Conservation (phyloP, 92 coral and sea anemone species). For the Nematostella vectensis region DNA sequence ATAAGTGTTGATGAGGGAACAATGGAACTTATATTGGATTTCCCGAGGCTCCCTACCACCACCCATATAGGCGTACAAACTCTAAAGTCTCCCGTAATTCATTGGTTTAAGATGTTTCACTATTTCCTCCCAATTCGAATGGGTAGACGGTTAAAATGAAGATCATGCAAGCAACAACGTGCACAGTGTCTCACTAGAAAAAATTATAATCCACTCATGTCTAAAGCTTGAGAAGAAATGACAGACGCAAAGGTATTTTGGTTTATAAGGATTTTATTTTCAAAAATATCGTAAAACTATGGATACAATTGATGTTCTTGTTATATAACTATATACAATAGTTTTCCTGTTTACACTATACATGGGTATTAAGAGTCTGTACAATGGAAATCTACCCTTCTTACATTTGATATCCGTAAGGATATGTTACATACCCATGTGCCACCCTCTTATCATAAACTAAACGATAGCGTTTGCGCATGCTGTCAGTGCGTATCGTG, state of each 20-base stretch:
- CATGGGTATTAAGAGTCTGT: background rate
- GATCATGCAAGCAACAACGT: background rate
- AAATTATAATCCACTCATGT: background rate
- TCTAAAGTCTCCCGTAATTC: background rate
- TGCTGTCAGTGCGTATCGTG: background rate
- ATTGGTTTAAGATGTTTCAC: background rate
- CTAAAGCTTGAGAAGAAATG: background rate
- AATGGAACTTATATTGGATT: background rate
- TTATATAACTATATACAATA: background rate
- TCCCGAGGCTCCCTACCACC: background rate
- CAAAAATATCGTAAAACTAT: too few species aligned
- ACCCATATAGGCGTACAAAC: background rate
- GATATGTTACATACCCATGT: background rate
- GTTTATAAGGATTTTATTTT: background rate
- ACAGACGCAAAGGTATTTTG: background rate
- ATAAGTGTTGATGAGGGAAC: too few species aligned
- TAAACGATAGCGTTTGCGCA: background rate
- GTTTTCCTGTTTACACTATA: background rate
- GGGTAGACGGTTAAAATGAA: background rate
- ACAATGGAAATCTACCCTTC: background rate
- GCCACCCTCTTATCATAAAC: conserved; percentile 17
- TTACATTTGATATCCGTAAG: conserved; percentile 3
- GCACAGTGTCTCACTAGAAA: background rate
- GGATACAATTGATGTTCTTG: too few species aligned
- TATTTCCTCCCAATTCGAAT: background rate